Percentiles rank a stretch among this genome's conserved stretches.
Conservation (phyloP, 2,888 invertebrate genomes). For the Meliscaeva auricollis region DNA sequence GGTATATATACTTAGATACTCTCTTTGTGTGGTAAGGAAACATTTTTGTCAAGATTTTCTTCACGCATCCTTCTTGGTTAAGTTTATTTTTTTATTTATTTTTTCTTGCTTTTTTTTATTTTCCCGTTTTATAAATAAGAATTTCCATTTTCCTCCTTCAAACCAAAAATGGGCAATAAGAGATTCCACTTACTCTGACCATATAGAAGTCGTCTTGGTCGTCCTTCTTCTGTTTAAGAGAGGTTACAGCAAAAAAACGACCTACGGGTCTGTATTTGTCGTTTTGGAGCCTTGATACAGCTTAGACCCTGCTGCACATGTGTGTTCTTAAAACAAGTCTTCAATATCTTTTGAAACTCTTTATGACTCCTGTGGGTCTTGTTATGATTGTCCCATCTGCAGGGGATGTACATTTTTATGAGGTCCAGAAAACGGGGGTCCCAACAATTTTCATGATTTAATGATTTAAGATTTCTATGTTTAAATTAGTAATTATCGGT, state of each 20-base stretch:
- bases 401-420: no score
- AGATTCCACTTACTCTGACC: constrained; percentile 65
- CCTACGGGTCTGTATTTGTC: constrained; percentile 9
- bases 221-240: constrained; percentile 38
- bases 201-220: constrained; percentile 44
- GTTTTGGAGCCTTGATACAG: neutral
- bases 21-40: no score
- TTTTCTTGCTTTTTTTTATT: constrained; percentile 4
- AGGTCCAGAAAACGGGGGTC: no score
- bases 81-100: neutral
- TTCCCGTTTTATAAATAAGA: constrained; percentile 47
- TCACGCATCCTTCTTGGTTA: constrained; percentile 48
- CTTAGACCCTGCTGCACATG: neutral
- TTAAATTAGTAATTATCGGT: no score
- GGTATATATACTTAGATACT: no score
- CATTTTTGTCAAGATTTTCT: constrained; percentile 46
- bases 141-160: constrained; percentile 71
- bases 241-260: neutral
- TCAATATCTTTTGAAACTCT: no score
- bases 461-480: no score
- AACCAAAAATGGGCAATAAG: constrained; percentile 69
- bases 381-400: no score
- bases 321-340: neutral
- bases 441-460: no score
- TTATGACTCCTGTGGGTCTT: no score